These are phyloP conservation scores for Podotricha telesiphe DNA, from an alignment of 2,888 invertebrate genomes.

Conservation along the genomic window DNA sequence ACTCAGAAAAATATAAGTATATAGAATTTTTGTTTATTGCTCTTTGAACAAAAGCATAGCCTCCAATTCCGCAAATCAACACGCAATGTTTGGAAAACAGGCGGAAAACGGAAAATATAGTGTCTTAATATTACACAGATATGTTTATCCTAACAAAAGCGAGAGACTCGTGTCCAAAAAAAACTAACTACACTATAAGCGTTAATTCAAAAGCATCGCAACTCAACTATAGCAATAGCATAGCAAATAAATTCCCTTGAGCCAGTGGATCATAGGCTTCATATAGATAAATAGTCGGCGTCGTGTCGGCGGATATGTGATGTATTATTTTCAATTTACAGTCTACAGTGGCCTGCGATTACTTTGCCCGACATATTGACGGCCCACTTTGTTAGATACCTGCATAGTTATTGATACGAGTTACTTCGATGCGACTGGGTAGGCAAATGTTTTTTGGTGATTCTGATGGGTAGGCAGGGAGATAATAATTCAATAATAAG, in stretches of 20 bases:
- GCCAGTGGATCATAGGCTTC: conserved; percentile 15
- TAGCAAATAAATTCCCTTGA: conserved; percentile 9
- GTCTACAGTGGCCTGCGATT: conserved; percentile 38
- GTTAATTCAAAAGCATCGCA: not conserved
- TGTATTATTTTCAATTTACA: conserved; percentile 49
- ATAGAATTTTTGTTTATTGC: too few relatives aligned
- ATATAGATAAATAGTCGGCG: conserved; percentile 20
- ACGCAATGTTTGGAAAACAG: too few relatives aligned
- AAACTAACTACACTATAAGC: not conserved
- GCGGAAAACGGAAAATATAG: too few relatives aligned
- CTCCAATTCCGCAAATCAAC: too few relatives aligned
- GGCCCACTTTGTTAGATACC: conserved; percentile 29
- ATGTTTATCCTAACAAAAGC: too few relatives aligned
- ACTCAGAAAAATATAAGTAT: too few relatives aligned
- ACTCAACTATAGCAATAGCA: not conserved
- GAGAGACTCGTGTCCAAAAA: not conserved
- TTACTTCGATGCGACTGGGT: not conserved
- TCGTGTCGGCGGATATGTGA: conserved; percentile 42
- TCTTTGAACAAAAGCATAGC: too few relatives aligned
- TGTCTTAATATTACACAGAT: too few relatives aligned
- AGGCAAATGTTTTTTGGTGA: too few relatives aligned
- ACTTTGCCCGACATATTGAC: conserved; percentile 38
- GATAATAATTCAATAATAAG: too few relatives aligned
- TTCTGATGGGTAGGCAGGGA: too few relatives aligned
- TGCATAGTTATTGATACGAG: conserved; percentile 14